phyloP scores from a whole-genome alignment of 2,113 vertebrate genomes.

The Romanogobio albipinnatus region DNA sequence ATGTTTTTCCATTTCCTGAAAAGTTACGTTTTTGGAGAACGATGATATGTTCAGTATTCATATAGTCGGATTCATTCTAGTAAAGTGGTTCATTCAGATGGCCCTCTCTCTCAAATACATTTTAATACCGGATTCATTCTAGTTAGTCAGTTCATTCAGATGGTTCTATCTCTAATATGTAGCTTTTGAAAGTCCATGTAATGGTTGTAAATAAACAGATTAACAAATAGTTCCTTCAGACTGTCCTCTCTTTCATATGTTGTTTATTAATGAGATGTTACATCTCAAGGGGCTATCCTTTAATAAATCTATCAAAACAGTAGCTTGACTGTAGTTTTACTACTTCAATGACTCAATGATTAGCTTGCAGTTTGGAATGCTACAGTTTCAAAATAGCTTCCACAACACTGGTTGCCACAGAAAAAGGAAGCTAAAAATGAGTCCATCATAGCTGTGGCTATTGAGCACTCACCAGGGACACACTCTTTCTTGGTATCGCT shows the following conservation, averaged over 20 bases:
- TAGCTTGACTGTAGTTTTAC: neutral
- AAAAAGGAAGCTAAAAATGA: neutral
- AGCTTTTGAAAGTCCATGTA: too few species aligned
- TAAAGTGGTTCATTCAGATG: neutral
- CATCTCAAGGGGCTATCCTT: too few species aligned
- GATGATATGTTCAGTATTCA: neutral
- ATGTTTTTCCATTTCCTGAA: too few species aligned
- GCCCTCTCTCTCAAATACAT: neutral
- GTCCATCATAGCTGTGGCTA: neutral
- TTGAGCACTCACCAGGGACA: constrained; percentile 70
- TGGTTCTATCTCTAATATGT: too few species aligned
- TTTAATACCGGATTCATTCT: neutral
- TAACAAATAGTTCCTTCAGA: too few species aligned
- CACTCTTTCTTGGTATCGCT: constrained; percentile 94
- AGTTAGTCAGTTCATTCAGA: neutral
- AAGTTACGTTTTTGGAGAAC: too few species aligned
- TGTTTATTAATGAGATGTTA: too few species aligned
- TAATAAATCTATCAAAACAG: too few species aligned
- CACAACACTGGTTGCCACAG: neutral
- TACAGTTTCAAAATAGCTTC: neutral
- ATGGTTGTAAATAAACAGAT: too few species aligned
- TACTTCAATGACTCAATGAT: neutral
- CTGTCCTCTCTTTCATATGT: too few species aligned
- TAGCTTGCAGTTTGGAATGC: neutral
- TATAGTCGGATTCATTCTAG: neutral